Conservation (phyloP, 2,888 invertebrate species). For the Craniophora ligustri region DNA sequence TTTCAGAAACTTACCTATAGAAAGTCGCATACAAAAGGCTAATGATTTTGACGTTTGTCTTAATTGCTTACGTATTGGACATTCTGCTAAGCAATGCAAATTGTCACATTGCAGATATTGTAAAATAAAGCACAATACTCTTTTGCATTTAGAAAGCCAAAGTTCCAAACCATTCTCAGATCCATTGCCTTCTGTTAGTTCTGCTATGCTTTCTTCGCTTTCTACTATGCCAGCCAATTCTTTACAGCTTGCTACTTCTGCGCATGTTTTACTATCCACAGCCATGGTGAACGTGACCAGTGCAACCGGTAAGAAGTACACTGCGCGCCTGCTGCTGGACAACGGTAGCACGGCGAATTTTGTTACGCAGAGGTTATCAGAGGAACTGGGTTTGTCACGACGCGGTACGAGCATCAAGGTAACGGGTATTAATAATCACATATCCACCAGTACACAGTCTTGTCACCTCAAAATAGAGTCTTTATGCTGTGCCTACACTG, state of each 20-base stretch:
- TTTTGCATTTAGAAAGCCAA: background rate
- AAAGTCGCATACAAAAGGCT: constrained; percentile 8
- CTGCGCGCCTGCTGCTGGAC: constrained; percentile 10
- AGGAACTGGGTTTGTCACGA: constrained; percentile 27
- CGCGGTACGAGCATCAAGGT: constrained; percentile 23
- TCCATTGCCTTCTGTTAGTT: background rate
- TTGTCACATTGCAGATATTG: constrained; percentile 12
- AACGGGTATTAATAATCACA: constrained; percentile 16
- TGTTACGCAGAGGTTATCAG: constrained; percentile 9
- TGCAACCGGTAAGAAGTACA: constrained; percentile 1
- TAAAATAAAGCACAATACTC: constrained; percentile 8
- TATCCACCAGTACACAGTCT: constrained; percentile 14
- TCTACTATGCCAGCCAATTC: constrained; percentile 1
- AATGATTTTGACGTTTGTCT: constrained; percentile 9
- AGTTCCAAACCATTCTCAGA: background rate
- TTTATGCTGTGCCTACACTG: constrained; percentile 6
- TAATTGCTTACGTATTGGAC: constrained; percentile 9
- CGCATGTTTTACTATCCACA: constrained; percentile 18
- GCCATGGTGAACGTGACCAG: constrained; percentile 9
- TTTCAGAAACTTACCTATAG: constrained; percentile 6
- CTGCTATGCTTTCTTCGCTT: background rate
- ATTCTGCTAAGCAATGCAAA: background rate
- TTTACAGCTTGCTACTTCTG: constrained; percentile 13
- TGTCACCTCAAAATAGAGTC: constrained; percentile 9
- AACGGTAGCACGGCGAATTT: constrained; percentile 18